A percentile compares a stretch with the other conserved stretches of the same genome.
Evolutionary conservation across 2,113 vertebrate species (phyloP).

Genomic region (Chinchilla lanigera): DNA sequence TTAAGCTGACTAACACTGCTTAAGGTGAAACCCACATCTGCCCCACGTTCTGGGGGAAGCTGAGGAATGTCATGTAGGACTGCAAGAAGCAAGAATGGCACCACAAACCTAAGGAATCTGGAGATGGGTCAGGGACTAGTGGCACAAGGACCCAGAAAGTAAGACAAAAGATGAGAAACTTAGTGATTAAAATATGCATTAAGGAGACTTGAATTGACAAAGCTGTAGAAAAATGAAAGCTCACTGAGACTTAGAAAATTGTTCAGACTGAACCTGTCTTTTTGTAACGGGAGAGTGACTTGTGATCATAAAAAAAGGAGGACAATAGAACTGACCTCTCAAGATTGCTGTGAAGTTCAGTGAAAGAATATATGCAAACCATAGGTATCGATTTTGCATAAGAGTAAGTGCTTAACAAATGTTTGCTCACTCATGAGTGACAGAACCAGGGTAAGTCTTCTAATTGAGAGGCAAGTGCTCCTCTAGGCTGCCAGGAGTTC

Average conservation of each 20-base stretch:
- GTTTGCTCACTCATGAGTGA: neutral
- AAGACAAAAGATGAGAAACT: neutral
- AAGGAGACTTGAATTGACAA: neutral
- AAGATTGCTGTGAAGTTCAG: neutral
- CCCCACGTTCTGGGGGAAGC: neutral
- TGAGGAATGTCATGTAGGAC: neutral
- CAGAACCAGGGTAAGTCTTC: neutral
- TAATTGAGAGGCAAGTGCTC: neutral
- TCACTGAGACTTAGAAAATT: neutral
- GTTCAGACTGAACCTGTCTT: neutral
- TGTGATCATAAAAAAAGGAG: neutral
- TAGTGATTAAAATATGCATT: neutral
- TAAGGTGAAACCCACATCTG: neutral
- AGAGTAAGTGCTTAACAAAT: neutral
- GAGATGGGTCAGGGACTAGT: neutral
- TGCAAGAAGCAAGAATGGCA: neutral
- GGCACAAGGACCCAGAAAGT: accelerated
- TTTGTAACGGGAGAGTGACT: neutral
- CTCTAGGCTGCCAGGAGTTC: neutral
- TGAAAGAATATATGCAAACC: neutral
- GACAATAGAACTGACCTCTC: neutral
- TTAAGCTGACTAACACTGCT: neutral
- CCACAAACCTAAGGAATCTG: neutral
- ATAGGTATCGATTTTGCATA: neutral
- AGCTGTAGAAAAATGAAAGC: neutral